Evolutionary conservation across 2,113 vertebrate species (phyloP).

Genomic region (Tauraco erythrolophus): DNA sequence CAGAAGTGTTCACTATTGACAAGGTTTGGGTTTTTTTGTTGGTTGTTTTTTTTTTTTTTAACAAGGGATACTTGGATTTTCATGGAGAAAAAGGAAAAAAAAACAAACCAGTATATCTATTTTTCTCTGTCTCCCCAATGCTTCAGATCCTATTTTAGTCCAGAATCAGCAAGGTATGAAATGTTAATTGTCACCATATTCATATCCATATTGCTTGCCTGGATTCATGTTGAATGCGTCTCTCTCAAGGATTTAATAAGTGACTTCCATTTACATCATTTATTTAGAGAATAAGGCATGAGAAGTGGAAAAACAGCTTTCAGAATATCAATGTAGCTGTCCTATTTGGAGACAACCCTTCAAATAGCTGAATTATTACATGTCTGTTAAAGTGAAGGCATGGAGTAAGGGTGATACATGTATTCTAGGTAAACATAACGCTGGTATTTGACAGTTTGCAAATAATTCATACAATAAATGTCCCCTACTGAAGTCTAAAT

Average conservation of each 20-base stretch:
- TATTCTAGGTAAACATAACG: conserved; percentile 1
- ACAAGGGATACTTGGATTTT: not conserved
- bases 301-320: not conserved
- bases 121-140: not conserved
- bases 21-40: not conserved
- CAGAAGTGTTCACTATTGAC: not conserved
- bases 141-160: not conserved
- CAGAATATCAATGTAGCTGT: not conserved
- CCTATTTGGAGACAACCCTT: conserved; percentile 22
- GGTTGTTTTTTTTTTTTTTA: not conserved
- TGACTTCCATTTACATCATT: not conserved
- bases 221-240: not conserved
- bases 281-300: not conserved
- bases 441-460: conserved; percentile 27
- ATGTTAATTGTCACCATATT: not conserved
- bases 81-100: not conserved
- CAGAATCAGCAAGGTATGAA: not conserved
- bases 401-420: not conserved
- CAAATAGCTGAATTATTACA: not conserved
- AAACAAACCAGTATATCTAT: not conserved
- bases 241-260: conserved; percentile 28
- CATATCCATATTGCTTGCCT: not conserved
- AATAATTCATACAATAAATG: conserved; percentile 35
- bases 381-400: not conserved
- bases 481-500: conserved; percentile 1